Base-by-base conservation (phyloP, 2,113 vertebrate species). In the Carollia perspicillata region DNA sequence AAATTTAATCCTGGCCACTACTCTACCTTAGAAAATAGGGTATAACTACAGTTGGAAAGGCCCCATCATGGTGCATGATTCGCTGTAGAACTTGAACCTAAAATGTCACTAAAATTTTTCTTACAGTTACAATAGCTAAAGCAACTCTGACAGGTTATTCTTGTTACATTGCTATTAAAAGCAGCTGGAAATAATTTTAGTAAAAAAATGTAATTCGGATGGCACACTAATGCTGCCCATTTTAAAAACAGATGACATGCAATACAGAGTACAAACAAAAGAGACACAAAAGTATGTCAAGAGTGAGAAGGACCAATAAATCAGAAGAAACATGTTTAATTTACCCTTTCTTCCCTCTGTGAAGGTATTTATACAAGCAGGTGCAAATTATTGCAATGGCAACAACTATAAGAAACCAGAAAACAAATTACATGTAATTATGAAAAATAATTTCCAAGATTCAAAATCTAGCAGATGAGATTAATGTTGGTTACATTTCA, bases 311-410 rank as follows among this genome's bases (percentile, higher is more conserved):
- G 37, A 66, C 30, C 28, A 68, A 44, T 14, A 55, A 55, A 3
- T 72, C n/a, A 35, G 37, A 87, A 86, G 44, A 84, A 60, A 72
- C 1, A 44, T 13, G n/a, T 97, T 86, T 69, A 71, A 98, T 95
- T 98, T 96, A 98, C 98, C 96, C 80, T 81, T 93, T 97, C 8
- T 96, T 96, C 6, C 80, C 86, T 20, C 12, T 78, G 11, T 0
- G 14, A 53, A 16, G 0, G 28, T 0, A 35, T 37, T 30, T 40
- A 42, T 55, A 40, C 12, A 90, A 9, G 8, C 47, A 79, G 28
- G 30, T 79, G 11, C 1, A 20, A 71, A 55, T 10, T 33, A 95
- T 11, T 58, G 3, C 23, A 58, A 84, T 2, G 8, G 6, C 72
- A 51, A 85, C 23, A 89, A 91, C 97, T 97, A 28, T 0, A 75